phyloP scores from a whole-genome alignment of 1,140 invertebrate species.

The Drosophila miranda region DNA sequence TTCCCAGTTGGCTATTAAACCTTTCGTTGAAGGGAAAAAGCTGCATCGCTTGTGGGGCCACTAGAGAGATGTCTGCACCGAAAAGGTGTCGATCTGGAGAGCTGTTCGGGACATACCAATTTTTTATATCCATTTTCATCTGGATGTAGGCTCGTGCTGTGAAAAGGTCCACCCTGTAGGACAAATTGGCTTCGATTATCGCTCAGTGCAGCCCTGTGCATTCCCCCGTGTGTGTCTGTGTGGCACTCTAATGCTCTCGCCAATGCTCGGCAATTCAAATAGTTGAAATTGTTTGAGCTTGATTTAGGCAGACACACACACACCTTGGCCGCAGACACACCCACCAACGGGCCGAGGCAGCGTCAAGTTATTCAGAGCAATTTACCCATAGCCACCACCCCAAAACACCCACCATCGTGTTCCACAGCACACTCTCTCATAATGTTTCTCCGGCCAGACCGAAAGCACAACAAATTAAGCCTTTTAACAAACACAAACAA shows the following conservation, averaged over 20 bases:
- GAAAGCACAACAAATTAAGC: slow-evolving; percentile 75
- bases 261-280: slow-evolving; percentile 71
- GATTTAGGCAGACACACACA: slow-evolving; percentile 65
- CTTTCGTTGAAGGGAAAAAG: too few relatives aligned
- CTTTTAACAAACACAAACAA: slow-evolving; percentile 80
- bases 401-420: neutral
- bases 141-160: too few relatives aligned
- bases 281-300: slow-evolving; percentile 78
- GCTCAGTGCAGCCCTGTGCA: slow-evolving; percentile 12
- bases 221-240: slow-evolving; percentile 3
- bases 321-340: slow-evolving; percentile 20
- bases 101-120: too few relatives aligned
- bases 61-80: too few relatives aligned
- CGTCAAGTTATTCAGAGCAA: slow-evolving; percentile 74
- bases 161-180: neutral
- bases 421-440: slow-evolving; percentile 30
- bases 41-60: too few relatives aligned
- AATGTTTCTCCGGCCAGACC: slow-evolving; percentile 65
- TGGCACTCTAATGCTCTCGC: slow-evolving; percentile 60
- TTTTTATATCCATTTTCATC: too few relatives aligned
- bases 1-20: neutral
- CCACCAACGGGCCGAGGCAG: slow-evolving; percentile 16
- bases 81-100: too few relatives aligned
- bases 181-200: neutral
- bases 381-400: slow-evolving; percentile 27